Percentiles rank a stretch among this genome's conserved stretches.
These are phyloP conservation scores for Andrena chrysosceles DNA, from an alignment of 2,888 invertebrate species.

Conservation along the genomic window DNA sequence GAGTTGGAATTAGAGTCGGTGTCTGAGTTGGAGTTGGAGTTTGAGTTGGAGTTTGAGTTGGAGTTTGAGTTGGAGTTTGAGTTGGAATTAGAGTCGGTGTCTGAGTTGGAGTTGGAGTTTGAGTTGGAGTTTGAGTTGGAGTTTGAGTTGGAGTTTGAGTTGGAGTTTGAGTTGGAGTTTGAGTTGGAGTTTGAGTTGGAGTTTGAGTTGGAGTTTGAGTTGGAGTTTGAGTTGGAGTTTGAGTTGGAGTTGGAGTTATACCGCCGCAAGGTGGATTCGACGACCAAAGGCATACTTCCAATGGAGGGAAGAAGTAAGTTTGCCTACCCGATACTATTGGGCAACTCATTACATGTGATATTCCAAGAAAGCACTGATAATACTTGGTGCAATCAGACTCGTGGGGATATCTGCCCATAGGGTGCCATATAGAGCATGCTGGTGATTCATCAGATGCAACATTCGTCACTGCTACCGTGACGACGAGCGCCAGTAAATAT, in stretches of 20 bases:
- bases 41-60: no score
- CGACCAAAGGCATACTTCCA: accelerated
- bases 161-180: no score
- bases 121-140: no score
- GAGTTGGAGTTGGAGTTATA: neutral
- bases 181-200: no score
- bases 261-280: neutral
- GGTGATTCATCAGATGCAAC: neutral
- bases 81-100: no score
- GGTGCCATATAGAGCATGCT: neutral
- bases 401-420: neutral
- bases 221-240: neutral
- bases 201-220: no score
- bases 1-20: no score
- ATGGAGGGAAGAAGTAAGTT: neutral
- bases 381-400: neutral
- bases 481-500: neutral
- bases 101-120: no score
- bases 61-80: no score
- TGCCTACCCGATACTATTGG: neutral
- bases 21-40: no score
- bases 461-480: neutral
- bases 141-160: no score
- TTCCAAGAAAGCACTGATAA: neutral
- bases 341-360: neutral